These are phyloP conservation scores for Strongylocentrotus purpuratus DNA, from an alignment of 35 echinoderm and acorn worm species.

Conservation along the genomic window DNA sequence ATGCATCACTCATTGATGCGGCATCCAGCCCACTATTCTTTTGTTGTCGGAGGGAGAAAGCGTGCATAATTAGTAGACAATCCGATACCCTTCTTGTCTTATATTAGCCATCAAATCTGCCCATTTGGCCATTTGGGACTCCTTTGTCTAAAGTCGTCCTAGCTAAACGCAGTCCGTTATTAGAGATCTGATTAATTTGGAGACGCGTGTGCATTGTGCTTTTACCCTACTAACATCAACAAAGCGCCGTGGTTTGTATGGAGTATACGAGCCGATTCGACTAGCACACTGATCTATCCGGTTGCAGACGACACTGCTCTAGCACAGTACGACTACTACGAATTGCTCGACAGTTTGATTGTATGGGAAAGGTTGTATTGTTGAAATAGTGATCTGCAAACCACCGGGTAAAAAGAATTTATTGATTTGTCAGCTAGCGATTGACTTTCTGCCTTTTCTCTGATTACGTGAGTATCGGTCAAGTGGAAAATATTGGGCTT, in stretches of 20 bases:
- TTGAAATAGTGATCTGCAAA: background rate
- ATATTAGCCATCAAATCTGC: background rate
- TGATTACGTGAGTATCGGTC: background rate
- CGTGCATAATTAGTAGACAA: slow-evolving; percentile 10
- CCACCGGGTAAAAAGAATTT: background rate
- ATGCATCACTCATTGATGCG: background rate
- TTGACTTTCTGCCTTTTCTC: background rate
- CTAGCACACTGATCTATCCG: background rate
- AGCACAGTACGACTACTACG: too few species aligned
- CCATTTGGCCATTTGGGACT: slow-evolving; percentile 15
- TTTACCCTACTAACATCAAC: background rate
- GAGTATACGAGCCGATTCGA: background rate
- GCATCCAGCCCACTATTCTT: background rate
- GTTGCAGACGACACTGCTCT: background rate
- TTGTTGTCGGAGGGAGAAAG: background rate
- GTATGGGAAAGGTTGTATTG: background rate
- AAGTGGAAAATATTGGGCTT: background rate
- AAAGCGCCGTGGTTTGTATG: background rate
- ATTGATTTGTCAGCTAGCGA: background rate
- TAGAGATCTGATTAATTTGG: background rate
- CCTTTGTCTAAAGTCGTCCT: background rate
- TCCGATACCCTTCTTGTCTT: background rate
- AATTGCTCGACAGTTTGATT: background rate
- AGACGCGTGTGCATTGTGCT: background rate
- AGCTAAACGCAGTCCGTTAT: background rate